Percentiles rank a stretch among this genome's conserved stretches.
phyloP scores from a whole-genome alignment of 2,888 invertebrate species.

The Leptogaster cylindrica region DNA sequence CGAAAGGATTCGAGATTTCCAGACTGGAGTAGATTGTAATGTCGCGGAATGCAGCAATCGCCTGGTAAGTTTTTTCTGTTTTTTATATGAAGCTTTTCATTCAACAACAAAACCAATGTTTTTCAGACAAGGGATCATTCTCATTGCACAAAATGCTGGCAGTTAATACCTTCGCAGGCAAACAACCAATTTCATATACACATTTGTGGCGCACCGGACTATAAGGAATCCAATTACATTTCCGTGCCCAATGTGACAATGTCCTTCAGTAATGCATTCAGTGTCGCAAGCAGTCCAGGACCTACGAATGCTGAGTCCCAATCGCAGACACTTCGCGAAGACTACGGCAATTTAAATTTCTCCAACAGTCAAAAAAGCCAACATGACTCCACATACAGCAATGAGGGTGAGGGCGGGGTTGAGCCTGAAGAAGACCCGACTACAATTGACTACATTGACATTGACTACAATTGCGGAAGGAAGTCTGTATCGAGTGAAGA shows the following conservation, averaged over 20 bases:
- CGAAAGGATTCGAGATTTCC: slow-evolving; percentile 69
- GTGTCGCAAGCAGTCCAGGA: background rate
- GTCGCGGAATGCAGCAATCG: slow-evolving; percentile 66
- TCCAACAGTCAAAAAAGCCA: background rate
- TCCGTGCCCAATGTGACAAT: no score
- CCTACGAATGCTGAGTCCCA: background rate
- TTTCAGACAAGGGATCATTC: slow-evolving; percentile 73
- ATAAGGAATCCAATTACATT: no score
- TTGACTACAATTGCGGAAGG: slow-evolving; percentile 31
- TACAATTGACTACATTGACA: slow-evolving; percentile 34
- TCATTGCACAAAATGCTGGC: slow-evolving; percentile 77
- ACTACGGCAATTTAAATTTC: background rate
- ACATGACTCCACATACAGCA: background rate
- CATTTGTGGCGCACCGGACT: slow-evolving; percentile 21
- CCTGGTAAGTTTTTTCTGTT: slow-evolving; percentile 11
- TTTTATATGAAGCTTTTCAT: background rate
- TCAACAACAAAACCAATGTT: background rate
- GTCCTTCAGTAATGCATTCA: no score
- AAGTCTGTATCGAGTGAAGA: slow-evolving; percentile 49
- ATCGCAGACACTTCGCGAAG: background rate
- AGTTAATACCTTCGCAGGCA: slow-evolving; percentile 67
- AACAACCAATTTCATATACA: slow-evolving; percentile 44
- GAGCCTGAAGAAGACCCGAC: slow-evolving; percentile 31
- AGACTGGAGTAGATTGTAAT: slow-evolving; percentile 74
- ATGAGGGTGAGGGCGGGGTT: background rate